These are phyloP conservation scores for Metopia argyrocephala DNA, from an alignment of 2,888 invertebrate genomes.

Conservation along the genomic window DNA sequence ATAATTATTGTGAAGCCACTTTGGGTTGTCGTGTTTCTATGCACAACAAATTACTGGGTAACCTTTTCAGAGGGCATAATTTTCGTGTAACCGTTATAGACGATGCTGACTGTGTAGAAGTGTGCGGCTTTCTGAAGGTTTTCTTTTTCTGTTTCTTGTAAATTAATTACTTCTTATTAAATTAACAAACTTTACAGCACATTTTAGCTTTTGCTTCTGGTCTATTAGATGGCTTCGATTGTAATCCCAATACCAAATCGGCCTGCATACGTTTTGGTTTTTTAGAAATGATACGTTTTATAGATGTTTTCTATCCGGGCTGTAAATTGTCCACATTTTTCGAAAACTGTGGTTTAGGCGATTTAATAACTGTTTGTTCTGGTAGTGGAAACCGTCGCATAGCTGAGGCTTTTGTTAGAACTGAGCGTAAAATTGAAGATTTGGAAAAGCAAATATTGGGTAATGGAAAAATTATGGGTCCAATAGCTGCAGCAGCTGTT, in stretches of 20 bases:
- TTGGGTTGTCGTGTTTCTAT: slow-evolving; percentile 92
- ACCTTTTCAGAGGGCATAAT: slow-evolving; percentile 94
- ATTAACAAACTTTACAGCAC: slow-evolving; percentile 83
- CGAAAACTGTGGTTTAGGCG: slow-evolving; percentile 99
- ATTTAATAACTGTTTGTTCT: slow-evolving; percentile 98
- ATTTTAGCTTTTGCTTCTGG: slow-evolving; percentile 99
- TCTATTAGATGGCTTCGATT: slow-evolving; percentile 96
- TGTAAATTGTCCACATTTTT: slow-evolving; percentile 96
- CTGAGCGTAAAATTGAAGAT: slow-evolving; percentile 92
- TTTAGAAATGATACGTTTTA: slow-evolving; percentile 99
- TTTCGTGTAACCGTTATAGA: slow-evolving; percentile 97
- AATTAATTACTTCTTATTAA: not conserved
- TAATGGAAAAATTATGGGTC: slow-evolving; percentile 98
- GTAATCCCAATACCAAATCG: slow-evolving; percentile 98
- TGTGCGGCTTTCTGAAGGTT: slow-evolving; percentile 98
- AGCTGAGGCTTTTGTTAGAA: slow-evolving; percentile 96
- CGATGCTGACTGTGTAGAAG: slow-evolving; percentile 98
- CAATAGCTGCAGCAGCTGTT: slow-evolving; percentile 98
- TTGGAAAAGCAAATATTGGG: slow-evolving; percentile 96
- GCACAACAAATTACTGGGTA: slow-evolving; percentile 88
- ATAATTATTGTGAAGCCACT: slow-evolving; percentile 99
- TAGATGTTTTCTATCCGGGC: slow-evolving; percentile 94
- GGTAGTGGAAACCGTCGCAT: slow-evolving; percentile 95
- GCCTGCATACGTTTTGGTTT: slow-evolving; percentile 97
- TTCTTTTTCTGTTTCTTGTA: slow-evolving; percentile 72